These are phyloP conservation scores for Staurois parvus DNA, from an alignment of 2,797 vertebrate species.

Conservation along the genomic window DNA sequence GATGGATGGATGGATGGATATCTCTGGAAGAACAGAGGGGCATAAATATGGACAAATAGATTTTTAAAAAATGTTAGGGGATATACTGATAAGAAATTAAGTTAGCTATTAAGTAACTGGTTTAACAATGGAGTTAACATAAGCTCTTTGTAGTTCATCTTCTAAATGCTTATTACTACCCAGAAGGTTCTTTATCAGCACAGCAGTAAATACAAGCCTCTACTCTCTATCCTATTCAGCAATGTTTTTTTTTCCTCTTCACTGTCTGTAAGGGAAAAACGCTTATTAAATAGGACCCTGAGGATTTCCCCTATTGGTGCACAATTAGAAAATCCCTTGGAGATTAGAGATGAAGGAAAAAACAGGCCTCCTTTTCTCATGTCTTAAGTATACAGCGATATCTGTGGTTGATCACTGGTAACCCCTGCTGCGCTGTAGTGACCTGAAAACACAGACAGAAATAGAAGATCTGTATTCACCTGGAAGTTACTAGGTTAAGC, in stretches of 20 bases:
- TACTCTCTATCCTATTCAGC: conserved; percentile 36
- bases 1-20: too few relatives aligned
- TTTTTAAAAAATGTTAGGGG: too few relatives aligned
- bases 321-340: conserved; percentile 61
- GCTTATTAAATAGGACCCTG: conserved; percentile 63
- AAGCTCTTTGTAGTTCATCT: neutral
- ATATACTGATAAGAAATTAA: neutral
- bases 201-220: conserved; percentile 25
- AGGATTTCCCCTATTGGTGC: conserved; percentile 62
- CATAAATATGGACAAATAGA: too few relatives aligned
- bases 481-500: conserved; percentile 39
- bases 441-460: conserved; percentile 35
- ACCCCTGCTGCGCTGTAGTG: conserved; percentile 52
- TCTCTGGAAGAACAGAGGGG: too few relatives aligned
- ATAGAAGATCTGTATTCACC: conserved; percentile 3
- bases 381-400: conserved; percentile 55
- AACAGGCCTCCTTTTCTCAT: conserved; percentile 58
- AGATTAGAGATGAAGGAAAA: conserved; percentile 59
- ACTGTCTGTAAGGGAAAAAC: conserved; percentile 58
- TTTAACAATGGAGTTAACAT: conserved; percentile 7
- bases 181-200: conserved; percentile 17
- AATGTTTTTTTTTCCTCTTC: conserved; percentile 53
- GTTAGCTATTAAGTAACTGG: neutral
- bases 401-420: conserved; percentile 50
- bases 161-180: conserved; percentile 15